Evolutionary conservation across 2,888 invertebrate species (phyloP), one percentile per base, ranked within the genome.

Genomic region (Hypena proboscidalis): DNA sequence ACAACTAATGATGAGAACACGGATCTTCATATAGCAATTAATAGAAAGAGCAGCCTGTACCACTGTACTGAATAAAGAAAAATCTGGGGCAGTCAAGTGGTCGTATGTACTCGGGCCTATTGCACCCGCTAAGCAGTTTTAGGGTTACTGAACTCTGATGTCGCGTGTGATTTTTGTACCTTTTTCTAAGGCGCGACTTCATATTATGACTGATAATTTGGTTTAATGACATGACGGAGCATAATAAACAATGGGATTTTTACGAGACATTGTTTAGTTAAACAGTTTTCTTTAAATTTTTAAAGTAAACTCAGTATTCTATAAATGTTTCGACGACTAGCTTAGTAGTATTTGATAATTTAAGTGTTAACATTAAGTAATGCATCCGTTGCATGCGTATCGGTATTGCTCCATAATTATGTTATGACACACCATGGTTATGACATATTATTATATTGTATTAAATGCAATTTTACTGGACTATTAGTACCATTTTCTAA

Each of bases 101-200:
- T 57, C 40, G 47, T 35, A 44, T 58, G 59, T 57, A 59, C 65
- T 59, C 52, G 48, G 25, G 33, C 46, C 55, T 51, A 45, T 53
- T 65, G 53, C 49, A 46, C 59, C 29, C 31, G 38, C 38, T 62
- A 47, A 67, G 65, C 70, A 66, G 66, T 71, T 68, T 56, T 64
- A 60, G 74, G 80, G 75, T 84, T 78, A 83, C 58, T 80, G 81
- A 78, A 74, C 79, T 53, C 71, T 48, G 29, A 33, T 65, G 50
- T 65, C 55, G 51, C 58, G 43, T 42, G 48, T 50, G 38, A 44
- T 47, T 48, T 54, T 44, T 21, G 17, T 38, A 3, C 19, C 37
- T 22, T 41, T 44, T 62, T 54, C 40, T 21, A 29, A 57, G 34
- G 40, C 25, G 14, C 32, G 26, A 19, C 30, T 37, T 10, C 7